Base-by-base conservation (phyloP, 2,797 vertebrate species). In the Botia kubotai region DNA sequence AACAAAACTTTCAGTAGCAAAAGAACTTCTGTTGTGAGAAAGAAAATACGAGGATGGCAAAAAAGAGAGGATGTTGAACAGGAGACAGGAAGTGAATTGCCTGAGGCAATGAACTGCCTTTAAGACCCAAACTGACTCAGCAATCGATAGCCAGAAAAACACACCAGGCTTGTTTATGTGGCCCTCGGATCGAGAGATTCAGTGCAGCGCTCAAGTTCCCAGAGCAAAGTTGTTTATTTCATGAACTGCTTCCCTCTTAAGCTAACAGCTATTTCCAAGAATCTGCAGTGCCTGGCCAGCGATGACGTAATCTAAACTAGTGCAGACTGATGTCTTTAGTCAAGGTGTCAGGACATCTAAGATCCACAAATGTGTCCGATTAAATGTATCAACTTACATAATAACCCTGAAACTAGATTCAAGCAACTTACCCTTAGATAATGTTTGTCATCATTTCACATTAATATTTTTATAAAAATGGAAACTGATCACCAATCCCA, bases 121-220 rank as follows among this genome's bases (percentile, higher is more conserved):
- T 17, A 68, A 82, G 46, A 55, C 72, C 46, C 26, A 57, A 58
- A 74, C 39, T 46, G 23, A 66, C 39, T 79, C 19, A 6, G 36
- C 21, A 79, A 72, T 75, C 60, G 75, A 79, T 75, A 84, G 6
- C 39, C 19, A 43, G 58, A 48, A 81, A 80, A 75, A 67, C 33
- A 52, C 29, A 71, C 50, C 29, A n/a, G 36, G 11, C 60, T 36
- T 78, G 69, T 67, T 67, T 52, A 60, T 57, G 57, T 39, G 13
- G 23, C n/a, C 26, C 16, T 62, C 50, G 48, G 63, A 50, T 72
- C 14, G 26, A 67, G 39, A 70, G 36, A 62, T 69, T 55, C 53
- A 55, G 79, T 3, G 57, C 3, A 12, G 11, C 29, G 50, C 11
- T 43, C 36, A 58, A 16, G 14, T 52, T 50, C 14, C 57, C 16